A percentile compares a stretch with the other conserved stretches of the same genome.
These are phyloP conservation scores for Myrmecobius fasciatus DNA, from an alignment of 2,113 vertebrate species.

Conservation along the genomic window DNA sequence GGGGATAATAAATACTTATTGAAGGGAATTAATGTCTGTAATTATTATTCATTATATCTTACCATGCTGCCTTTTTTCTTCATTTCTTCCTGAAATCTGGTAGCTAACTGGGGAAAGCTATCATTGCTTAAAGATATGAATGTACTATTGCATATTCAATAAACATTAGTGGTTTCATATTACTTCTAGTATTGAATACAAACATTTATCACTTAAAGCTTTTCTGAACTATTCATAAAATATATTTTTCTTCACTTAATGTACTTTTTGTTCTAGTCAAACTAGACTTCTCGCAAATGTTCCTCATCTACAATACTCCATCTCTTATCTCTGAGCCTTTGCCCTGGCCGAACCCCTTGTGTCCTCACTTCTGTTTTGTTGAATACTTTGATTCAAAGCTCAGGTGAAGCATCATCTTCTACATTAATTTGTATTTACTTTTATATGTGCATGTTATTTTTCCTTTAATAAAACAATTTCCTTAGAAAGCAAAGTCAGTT, in stretches of 20 bases:
- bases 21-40: background rate
- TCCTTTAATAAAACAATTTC: background rate
- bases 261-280: background rate
- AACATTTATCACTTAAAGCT: background rate
- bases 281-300: background rate
- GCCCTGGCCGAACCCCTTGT: background rate
- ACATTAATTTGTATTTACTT: background rate
- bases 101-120: background rate
- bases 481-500: background rate
- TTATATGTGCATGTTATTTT: background rate
- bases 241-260: background rate
- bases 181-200: background rate
- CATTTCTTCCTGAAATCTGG: background rate
- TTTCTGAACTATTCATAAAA: background rate
- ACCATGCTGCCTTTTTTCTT: background rate
- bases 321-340: background rate
- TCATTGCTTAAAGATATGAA: background rate
- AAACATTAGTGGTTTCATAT: background rate
- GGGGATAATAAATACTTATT: background rate
- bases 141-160: background rate
- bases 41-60: background rate
- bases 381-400: background rate
- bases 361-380: background rate
- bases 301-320: background rate
- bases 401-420: background rate